Evolutionary conservation across 2,888 invertebrate species (phyloP), one percentile per base, ranked within the genome.

Genomic region (Pinctada fucata): DNA sequence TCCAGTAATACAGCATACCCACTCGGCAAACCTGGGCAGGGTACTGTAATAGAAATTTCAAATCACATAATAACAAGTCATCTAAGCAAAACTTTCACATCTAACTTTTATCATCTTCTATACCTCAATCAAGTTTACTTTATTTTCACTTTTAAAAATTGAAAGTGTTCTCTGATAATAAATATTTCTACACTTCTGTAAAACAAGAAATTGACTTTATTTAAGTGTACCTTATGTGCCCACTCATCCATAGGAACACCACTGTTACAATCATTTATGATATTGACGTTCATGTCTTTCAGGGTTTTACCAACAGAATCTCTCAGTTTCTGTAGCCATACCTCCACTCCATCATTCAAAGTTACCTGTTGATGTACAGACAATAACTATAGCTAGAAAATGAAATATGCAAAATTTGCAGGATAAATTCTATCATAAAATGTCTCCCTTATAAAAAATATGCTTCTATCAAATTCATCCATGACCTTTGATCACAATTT

Each of bases 1-100:
- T 92, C 93, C 93, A 93, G 81, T 88, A 89, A 80, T 89, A 91
- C 72, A 92, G 82, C 88, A 93, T 85, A 16, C 91, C 92, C 81
- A 91, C 85, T 3, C 90, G 84, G 82, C 92, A 92, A 16, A 93
- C 89, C 85, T 93, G 93, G 13, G 91, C 87, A 70, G 92, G 91
- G 83, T 92, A 93, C 92, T 92, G 86, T 49, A 85, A 83, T 68
- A 3, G 16, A n/a, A 8, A n/a, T 50, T 48, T 48, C 3, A 70
- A 70, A 70, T n/a, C 2, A 31, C 13, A 67, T 3, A 31, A 13
- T 58, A 58, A 58, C 8, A 31, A 31, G 31, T 31, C 31, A 31
- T 31, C 31, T 31, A 31, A 31, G 31, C 31, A 31, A 31, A 31
- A 31, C 31, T 31, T 31, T 31, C 31, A 31, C 31, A 31, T 31